Evolutionary conservation across 64 coral and sea anemone species (phyloP).

Genomic region (Stylophora pistillata): DNA sequence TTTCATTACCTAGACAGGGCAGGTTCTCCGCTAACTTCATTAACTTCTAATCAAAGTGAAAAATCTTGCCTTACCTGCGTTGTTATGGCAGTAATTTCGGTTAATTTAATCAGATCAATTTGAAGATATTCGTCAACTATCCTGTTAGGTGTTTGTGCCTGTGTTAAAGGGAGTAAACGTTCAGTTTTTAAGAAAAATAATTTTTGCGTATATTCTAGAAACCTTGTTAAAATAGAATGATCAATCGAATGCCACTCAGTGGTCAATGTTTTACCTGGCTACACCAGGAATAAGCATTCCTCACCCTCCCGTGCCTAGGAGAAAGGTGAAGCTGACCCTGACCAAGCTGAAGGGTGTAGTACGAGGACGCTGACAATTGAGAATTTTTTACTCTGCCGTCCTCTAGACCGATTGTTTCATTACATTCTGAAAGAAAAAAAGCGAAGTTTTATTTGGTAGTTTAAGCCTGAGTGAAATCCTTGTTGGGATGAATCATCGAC

Average conservation of each 20-base stretch:
- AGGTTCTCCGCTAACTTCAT: not conserved
- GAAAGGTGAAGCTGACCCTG: not conserved
- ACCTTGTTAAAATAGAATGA: no score
- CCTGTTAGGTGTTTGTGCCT: conserved; percentile 32
- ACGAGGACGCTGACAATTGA: conserved; percentile 77
- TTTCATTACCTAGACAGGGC: no score
- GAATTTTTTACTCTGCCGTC: conserved; percentile 71
- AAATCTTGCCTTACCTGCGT: conserved; percentile 56
- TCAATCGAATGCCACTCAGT: not conserved
- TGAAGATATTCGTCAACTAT: conserved; percentile 73
- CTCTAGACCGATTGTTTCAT: conserved; percentile 69
- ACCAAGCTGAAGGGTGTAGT: conserved; percentile 15
- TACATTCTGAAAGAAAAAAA: conserved; percentile 52
- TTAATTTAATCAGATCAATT: conserved; percentile 74
- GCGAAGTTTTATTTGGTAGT: not conserved
- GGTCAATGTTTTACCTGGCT: conserved; percentile 60
- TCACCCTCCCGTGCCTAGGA: conserved; percentile 56
- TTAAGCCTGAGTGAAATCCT: not conserved
- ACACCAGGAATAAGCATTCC: conserved; percentile 59
- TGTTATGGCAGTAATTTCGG: conserved; percentile 75
- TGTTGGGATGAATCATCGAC: no score
- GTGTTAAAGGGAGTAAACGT: not conserved
- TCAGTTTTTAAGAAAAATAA: not conserved
- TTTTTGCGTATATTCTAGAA: no score
- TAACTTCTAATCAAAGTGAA: not conserved